Conservation (phyloP, 2,113 vertebrate species). For the Ciconia maguari region DNA sequence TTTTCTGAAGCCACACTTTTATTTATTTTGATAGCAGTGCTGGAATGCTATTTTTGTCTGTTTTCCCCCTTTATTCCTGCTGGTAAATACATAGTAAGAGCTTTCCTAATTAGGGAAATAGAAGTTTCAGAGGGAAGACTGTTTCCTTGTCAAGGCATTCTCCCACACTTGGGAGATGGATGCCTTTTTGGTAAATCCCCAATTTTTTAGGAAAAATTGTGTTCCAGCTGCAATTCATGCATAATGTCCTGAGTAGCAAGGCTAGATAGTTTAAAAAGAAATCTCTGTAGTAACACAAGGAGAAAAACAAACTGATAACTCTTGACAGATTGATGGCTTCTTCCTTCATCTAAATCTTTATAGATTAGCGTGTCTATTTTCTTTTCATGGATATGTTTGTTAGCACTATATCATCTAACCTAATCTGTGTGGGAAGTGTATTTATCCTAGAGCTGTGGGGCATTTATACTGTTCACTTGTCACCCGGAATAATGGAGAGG, state of each 20-base stretch:
- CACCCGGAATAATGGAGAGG: slow-evolving; percentile 55
- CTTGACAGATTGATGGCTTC: slow-evolving; percentile 58
- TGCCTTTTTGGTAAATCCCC: background rate
- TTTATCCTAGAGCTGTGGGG: slow-evolving; percentile 53
- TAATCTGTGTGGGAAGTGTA: slow-evolving; percentile 48
- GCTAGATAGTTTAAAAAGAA: background rate
- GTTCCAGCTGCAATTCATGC: background rate
- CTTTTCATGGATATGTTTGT: slow-evolving; percentile 52
- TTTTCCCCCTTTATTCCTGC: background rate
- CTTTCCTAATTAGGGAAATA: background rate
- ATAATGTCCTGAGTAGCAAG: background rate
- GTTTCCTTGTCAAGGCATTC: background rate
- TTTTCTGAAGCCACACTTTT: background rate
- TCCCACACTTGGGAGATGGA: background rate
- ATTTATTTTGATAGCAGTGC: background rate
- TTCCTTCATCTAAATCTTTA: slow-evolving; percentile 61
- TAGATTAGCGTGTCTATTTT: slow-evolving; percentile 61
- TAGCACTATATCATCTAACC: slow-evolving; percentile 53
- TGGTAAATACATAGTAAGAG: background rate
- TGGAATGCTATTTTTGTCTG: background rate
- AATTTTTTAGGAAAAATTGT: background rate
- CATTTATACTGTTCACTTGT: slow-evolving; percentile 36
- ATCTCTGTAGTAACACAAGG: background rate
- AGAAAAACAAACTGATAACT: slow-evolving; percentile 28
- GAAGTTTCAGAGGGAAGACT: background rate